Evolutionary conservation across 2,797 vertebrate species (phyloP), one percentile per base, ranked within the genome.

Genomic region (Dipus sagitta): DNA sequence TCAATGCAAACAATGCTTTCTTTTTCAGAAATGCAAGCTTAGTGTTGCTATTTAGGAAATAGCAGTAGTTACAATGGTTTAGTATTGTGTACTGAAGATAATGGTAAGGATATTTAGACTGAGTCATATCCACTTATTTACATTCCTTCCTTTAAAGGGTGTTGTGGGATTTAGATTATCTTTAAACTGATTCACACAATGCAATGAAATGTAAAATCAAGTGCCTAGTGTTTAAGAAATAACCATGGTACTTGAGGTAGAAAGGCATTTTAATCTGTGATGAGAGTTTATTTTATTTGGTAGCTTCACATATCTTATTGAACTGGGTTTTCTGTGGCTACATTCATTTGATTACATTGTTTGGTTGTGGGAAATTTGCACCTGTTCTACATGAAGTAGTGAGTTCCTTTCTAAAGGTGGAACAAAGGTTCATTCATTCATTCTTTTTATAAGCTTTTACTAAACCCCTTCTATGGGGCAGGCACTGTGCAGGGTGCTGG

Each of bases 351-450:
- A 95, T 96, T 92, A 93, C 77, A 91, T 32, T 96, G 88, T 96
- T 95, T 88, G 82, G 84, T 67, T 86, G 58, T 28, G 34, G 77
- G 64, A 86, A 88, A 93, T 88, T 68, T 78, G 42, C 38, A 96
- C 68, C 80, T 81, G 62, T 78, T 83, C 67, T 38, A 8, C 32
- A 47, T 4, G 78, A 90, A 88, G 67, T 17, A 70, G 13, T 72
- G 60, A 64, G 78, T 76, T 94, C 90, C 28, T 91, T 92, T 87
- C 52, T 68, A 85, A 72, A 77, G 76, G 38, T 4, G 86, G 58
- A 96, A 96, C 94, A 96, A 96, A 95, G 65, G 68, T 87, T 84
- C 84, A 71, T 94, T 96, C 86, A 90, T 38, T 96, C 79, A 79
- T 93, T 90, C 83, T 77, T 86, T 90, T 54, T 24, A 18, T 32